Evolutionary conservation across 1,140 invertebrate species (phyloP).

Genomic region (Panulirus ornatus): DNA sequence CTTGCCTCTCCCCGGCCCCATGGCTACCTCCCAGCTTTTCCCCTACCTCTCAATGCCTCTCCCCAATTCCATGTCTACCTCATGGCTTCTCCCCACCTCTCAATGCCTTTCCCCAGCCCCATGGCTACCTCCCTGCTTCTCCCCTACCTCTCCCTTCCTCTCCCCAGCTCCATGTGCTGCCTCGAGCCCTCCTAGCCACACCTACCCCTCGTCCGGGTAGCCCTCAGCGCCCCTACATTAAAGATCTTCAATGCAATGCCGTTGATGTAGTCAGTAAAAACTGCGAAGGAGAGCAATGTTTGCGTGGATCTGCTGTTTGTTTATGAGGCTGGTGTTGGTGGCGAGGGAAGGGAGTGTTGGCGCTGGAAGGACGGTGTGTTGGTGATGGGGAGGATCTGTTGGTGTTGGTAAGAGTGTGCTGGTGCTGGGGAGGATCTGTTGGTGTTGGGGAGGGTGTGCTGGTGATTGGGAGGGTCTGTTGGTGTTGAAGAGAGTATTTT

Average conservation of each 20-base stretch:
- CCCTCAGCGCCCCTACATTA: constrained; percentile 14
- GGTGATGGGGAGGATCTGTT: background rate
- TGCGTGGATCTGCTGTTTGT: constrained; percentile 18
- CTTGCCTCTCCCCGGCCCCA: background rate
- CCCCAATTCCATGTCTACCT: background rate
- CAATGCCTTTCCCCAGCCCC: constrained; percentile 9
- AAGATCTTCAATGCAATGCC: constrained; percentile 34
- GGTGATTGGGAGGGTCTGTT: background rate
- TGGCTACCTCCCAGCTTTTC: background rate
- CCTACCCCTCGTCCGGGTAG: background rate
- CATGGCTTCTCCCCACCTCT: background rate
- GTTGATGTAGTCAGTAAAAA: constrained; percentile 39
- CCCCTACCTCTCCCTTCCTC: background rate
- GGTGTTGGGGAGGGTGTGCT: background rate
- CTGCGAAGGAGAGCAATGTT: constrained; percentile 21
- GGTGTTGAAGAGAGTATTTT: background rate
- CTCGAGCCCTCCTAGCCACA: background rate
- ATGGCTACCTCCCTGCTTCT: background rate
- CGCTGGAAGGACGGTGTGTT: background rate
- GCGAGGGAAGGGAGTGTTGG: background rate
- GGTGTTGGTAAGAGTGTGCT: background rate
- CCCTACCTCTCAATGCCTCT: background rate
- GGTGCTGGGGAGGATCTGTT: background rate
- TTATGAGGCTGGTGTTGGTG: background rate
- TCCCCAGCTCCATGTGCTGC: background rate